phyloP scores from a whole-genome alignment of 2,797 vertebrate genomes.

The Platyrinchus mystaceus region DNA sequence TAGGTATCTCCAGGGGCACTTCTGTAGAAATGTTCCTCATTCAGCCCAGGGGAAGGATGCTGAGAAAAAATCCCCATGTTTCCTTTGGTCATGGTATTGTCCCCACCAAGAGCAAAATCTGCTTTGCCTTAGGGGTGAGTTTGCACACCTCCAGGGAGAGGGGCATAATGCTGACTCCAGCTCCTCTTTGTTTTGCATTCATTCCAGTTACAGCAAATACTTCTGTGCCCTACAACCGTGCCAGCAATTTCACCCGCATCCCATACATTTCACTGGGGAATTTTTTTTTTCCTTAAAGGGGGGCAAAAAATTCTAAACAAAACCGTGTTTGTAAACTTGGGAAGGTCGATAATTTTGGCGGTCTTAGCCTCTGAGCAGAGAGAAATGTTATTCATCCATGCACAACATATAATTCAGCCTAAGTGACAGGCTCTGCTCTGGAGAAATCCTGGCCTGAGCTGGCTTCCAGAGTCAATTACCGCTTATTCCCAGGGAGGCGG shows the following conservation, averaged over 20 bases:
- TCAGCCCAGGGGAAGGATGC: not conserved
- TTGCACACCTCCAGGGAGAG: not conserved
- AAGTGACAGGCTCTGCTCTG: conserved; percentile 68
- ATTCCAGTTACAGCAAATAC: not conserved
- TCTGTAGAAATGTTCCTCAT: not conserved
- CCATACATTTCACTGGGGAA: not conserved
- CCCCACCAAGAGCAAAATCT: not conserved
- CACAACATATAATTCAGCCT: conserved; percentile 66
- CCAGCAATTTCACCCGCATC: not conserved
- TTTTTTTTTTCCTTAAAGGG: not conserved
- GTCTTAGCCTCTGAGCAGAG: conserved; percentile 33
- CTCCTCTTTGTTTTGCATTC: not conserved
- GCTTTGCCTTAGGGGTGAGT: not conserved
- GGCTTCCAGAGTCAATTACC: conserved; percentile 67
- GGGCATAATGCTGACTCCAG: not conserved
- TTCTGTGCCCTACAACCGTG: not conserved
- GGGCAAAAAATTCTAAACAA: conserved; percentile 19
- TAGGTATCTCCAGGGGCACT: not conserved
- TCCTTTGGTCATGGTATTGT: not conserved
- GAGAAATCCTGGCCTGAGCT: conserved; percentile 68
- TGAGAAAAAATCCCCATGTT: not conserved
- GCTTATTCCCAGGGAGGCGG: conserved; percentile 61
- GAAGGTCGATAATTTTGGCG: conserved; percentile 46
- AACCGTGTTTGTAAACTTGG: conserved; percentile 33
- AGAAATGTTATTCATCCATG: conserved; percentile 67